Evolutionary conservation across 2,888 invertebrate species (phyloP).

Genomic region (Lasioglossum leucozonium): DNA sequence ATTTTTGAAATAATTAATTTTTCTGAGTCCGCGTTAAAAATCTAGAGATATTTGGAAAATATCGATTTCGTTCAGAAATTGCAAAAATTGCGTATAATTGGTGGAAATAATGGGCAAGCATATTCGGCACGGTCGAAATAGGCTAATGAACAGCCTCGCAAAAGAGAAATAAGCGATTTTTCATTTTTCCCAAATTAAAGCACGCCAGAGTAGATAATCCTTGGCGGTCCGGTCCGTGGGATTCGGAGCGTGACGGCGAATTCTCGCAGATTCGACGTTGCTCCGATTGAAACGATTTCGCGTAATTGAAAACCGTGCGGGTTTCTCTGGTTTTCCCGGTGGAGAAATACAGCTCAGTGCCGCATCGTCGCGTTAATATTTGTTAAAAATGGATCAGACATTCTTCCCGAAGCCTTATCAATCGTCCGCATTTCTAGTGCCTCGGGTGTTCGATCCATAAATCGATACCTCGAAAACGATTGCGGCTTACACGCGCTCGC

Average conservation of each 20-base stretch:
- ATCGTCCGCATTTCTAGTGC: constrained; percentile 24
- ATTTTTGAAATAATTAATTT: too few species aligned
- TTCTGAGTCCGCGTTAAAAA: too few species aligned
- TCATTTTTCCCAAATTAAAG: constrained; percentile 53
- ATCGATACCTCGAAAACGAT: background rate
- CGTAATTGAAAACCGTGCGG: constrained; percentile 60
- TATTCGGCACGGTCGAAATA: constrained; percentile 34
- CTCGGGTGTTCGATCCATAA: background rate
- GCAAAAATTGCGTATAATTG: background rate
- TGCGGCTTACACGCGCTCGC: background rate
- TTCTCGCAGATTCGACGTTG: constrained; percentile 60
- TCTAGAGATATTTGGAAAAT: too few species aligned
- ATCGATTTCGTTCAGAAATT: background rate
- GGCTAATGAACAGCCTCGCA: background rate
- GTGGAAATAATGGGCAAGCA: background rate
- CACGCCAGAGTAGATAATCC: constrained; percentile 50
- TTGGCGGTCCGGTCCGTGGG: background rate
- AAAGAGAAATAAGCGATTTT: constrained; percentile 22
- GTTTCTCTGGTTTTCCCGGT: too few species aligned
- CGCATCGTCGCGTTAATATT: constrained; percentile 18
- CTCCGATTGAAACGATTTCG: constrained; percentile 59
- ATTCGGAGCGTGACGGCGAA: constrained; percentile 24
- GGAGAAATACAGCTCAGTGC: background rate
- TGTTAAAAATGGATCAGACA: constrained; percentile 16
- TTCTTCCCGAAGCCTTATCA: constrained; percentile 23